Conservation (phyloP, 2,888 invertebrate genomes). For the Octodonta nipae region DNA sequence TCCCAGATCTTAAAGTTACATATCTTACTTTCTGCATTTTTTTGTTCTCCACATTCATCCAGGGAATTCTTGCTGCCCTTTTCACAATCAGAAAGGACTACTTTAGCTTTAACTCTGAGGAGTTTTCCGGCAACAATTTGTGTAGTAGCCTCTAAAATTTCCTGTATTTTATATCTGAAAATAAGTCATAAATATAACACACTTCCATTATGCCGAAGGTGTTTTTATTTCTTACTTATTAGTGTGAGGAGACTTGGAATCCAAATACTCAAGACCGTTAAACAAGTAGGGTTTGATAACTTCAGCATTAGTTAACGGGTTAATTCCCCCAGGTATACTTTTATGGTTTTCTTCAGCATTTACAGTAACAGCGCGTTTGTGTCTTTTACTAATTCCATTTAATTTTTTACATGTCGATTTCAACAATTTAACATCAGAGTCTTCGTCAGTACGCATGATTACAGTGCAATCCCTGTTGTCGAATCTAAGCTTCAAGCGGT, state of each 20-base stretch:
- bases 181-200: no score
- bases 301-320: conserved; percentile 21
- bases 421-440: conserved; percentile 35
- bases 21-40: conserved; percentile 20
- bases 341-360: not conserved
- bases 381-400: not conserved
- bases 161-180: no score
- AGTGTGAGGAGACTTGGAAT: conserved; percentile 27
- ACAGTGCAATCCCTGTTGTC: conserved; percentile 45
- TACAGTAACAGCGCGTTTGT: not conserved
- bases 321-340: conserved; percentile 8
- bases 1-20: conserved; percentile 46
- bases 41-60: conserved; percentile 16
- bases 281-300: conserved; percentile 19
- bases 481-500: conserved; percentile 33
- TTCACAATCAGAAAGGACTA: conserved; percentile 37
- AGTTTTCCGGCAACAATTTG: conserved; percentile 43
- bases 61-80: conserved; percentile 19
- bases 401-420: conserved; percentile 35
- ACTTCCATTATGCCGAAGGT: no score
- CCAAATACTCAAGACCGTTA: conserved; percentile 35
- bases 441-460: conserved; percentile 30
- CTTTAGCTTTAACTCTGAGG: conserved; percentile 44
- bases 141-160: conserved; percentile 36
- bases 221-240: conserved; percentile 27